A percentile compares a stretch with the other conserved stretches of the same genome.
Evolutionary conservation across 2,797 vertebrate genomes (phyloP).

Genomic region (Phalloptychus januarius): DNA sequence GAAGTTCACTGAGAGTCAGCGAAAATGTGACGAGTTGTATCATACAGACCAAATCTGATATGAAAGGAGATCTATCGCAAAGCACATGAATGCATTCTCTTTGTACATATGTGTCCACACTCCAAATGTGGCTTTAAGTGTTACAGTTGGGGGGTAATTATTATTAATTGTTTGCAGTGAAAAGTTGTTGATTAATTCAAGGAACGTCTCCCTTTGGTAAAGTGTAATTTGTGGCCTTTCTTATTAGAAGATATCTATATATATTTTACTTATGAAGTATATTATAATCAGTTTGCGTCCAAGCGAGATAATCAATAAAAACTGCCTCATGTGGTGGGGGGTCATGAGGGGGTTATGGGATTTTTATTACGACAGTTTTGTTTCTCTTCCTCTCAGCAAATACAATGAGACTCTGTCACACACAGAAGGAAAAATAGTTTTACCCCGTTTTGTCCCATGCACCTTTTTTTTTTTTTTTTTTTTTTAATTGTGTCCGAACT

Average conservation of each 20-base stretch:
- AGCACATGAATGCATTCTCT: constrained; percentile 63
- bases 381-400: constrained; percentile 55
- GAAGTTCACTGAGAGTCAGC: constrained; percentile 58
- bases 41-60: constrained; percentile 62
- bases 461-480: constrained; percentile 23
- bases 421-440: constrained; percentile 30
- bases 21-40: constrained; percentile 53
- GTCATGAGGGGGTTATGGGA: constrained; percentile 35
- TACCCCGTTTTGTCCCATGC: constrained; percentile 30
- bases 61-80: constrained; percentile 47
- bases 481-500: constrained; percentile 22
- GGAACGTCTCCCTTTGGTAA: constrained; percentile 43
- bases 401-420: constrained; percentile 7
- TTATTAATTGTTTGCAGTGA: constrained; percentile 51
- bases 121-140: constrained; percentile 47
- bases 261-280: constrained; percentile 64
- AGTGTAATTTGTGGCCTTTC: constrained; percentile 77
- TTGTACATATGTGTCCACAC: constrained; percentile 63
- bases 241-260: constrained; percentile 65
- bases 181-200: constrained; percentile 32
- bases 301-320: constrained; percentile 75
- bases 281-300: constrained; percentile 72
- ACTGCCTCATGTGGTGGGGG: constrained; percentile 19
- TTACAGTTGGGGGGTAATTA: constrained; percentile 29
- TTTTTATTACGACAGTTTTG: constrained; percentile 70